A percentile compares a stretch with the other conserved stretches of the same genome.
Conservation (phyloP, 2,888 invertebrate species). For the Gortyna flavago region DNA sequence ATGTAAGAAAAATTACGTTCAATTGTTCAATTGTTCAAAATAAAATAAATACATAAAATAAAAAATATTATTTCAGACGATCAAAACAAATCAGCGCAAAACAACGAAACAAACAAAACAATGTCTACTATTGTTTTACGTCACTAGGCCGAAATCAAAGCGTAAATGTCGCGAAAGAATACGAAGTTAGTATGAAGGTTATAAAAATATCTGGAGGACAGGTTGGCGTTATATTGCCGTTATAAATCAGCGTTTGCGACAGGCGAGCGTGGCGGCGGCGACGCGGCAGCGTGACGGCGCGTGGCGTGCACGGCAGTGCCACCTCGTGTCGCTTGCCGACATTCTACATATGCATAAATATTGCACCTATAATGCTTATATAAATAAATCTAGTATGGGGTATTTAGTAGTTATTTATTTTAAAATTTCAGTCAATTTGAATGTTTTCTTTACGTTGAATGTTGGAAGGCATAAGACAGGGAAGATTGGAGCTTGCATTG, state of each 20-base stretch:
- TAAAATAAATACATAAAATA: no score
- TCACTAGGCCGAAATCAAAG: constrained; percentile 70
- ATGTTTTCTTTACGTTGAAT: not conserved
- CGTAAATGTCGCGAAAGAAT: constrained; percentile 77
- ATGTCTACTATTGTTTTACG: constrained; percentile 61
- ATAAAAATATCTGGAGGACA: constrained; percentile 89
- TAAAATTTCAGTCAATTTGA: not conserved
- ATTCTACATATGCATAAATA: constrained; percentile 82
- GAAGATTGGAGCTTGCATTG: not conserved
- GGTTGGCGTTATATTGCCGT: constrained; percentile 87
- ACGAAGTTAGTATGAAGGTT: constrained; percentile 80
- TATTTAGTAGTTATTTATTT: not conserved
- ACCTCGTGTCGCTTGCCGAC: constrained; percentile 75
- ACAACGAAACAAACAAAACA: constrained; percentile 34
- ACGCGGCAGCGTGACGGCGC: constrained; percentile 71
- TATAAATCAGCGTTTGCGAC: constrained; percentile 87
- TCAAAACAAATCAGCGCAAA: constrained; percentile 11
- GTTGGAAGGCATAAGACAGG: not conserved
- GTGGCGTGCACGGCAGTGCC: constrained; percentile 73
- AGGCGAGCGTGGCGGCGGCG: constrained; percentile 74
- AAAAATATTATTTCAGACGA: not conserved
- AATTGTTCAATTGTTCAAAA: no score
- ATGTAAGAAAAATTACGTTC: not conserved
- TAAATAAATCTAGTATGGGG: not conserved
- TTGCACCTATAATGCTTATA: constrained; percentile 50